Evolutionary conservation across 2,888 invertebrate species (phyloP).

Genomic region (Euclidia mi): DNA sequence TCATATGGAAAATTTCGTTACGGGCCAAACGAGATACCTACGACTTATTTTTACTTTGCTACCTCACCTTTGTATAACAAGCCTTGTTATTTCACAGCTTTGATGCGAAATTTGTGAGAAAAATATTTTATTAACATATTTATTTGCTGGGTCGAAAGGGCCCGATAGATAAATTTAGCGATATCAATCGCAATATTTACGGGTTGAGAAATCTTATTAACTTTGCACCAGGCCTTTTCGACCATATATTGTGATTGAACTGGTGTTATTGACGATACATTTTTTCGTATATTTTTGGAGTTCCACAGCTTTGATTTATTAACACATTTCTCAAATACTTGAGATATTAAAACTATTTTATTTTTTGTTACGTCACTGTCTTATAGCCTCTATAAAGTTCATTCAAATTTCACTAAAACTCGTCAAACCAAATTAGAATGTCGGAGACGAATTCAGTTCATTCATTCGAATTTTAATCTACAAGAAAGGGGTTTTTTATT

Average conservation of each 20-base stretch:
- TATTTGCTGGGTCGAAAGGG: background rate
- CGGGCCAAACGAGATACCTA: constrained; percentile 20
- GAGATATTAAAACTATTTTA: constrained; percentile 35
- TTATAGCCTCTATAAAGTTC: constrained; percentile 37
- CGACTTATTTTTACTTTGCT: constrained; percentile 25
- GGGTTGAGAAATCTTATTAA: background rate
- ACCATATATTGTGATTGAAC: background rate
- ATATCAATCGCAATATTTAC: background rate
- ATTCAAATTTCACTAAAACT: constrained; percentile 42
- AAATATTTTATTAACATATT: constrained; percentile 1
- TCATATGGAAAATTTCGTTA: constrained; percentile 38
- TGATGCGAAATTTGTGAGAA: background rate
- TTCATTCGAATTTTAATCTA: constrained; percentile 32
- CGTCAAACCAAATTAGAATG: constrained; percentile 43
- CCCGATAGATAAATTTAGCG: background rate
- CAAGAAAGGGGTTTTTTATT: constrained; percentile 20
- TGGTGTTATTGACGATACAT: background rate
- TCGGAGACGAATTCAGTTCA: constrained; percentile 29
- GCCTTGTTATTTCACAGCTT: background rate
- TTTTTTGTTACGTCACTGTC: constrained; percentile 31
- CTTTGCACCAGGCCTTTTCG: background rate
- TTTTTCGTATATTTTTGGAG: background rate
- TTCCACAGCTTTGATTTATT: background rate
- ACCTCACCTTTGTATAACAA: constrained; percentile 7
- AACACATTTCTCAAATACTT: constrained; percentile 12